Base-by-base conservation (phyloP, 2,888 invertebrate species). In the Spicauda simplicius region DNA sequence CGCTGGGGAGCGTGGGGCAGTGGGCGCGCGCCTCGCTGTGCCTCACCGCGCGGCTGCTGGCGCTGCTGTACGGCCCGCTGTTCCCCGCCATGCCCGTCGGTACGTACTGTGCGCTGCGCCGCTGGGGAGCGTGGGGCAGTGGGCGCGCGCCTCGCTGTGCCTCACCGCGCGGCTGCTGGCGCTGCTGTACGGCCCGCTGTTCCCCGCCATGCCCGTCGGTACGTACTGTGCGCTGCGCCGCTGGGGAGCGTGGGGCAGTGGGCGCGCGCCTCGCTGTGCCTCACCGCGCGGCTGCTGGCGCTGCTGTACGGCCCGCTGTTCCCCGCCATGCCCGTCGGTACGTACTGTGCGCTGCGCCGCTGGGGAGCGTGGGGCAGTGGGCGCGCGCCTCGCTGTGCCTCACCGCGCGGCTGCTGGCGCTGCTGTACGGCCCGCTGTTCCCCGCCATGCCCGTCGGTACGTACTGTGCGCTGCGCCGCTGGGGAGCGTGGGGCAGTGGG, bases 211-310 rank as follows among this genome's bases (percentile, higher is more conserved):
- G 77, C 97, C 97, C 82, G 95, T 97, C 79, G 95, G 97, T 97
- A 37, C 11, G 30, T 30, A 30, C 30, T 30, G 99, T 98, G 98
- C 85, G 99, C 99, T 0, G 93, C 99, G 71, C 95, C 97, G 77
- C n/a, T n/a, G 98, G 98, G 88, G 97, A 98, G 79, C 98, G 98
- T 99, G 30, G 97, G 97, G 84, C 99, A 99, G 82, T 99, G 99
- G 99, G 97, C 98, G 88, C 95, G 98, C 71, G 97, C 98, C 45
- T 98, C 98, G 86, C 94, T 98, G 59, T 97, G 97, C 1, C 94
- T 99, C 69, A 98, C 98, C 0, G 96, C 97, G 1, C 94, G 97
- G 54, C 94, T 99, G 60, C 91, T 99, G 19, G 94, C 95, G 72
- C 97, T 98, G 81, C 97, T 98, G 95, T 98, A 98, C 89, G 98